Conservation (phyloP, 2,888 invertebrate genomes). For the Hemaris fuciformis region DNA sequence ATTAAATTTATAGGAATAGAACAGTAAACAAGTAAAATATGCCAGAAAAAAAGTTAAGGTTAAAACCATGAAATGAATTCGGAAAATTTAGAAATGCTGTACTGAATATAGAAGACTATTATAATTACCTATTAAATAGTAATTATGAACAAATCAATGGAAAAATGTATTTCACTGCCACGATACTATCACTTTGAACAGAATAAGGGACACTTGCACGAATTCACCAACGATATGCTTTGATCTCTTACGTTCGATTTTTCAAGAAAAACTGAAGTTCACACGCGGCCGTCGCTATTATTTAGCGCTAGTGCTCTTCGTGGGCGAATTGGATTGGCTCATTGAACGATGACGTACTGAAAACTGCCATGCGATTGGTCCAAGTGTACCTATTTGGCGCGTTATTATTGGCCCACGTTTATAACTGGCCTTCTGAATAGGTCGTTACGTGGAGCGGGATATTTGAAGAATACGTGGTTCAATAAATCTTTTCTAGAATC, state of each 20-base stretch:
- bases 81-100: slow-evolving; percentile 12
- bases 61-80: slow-evolving; percentile 1
- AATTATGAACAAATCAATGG: slow-evolving; percentile 34
- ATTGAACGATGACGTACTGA: slow-evolving; percentile 65
- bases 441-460: slow-evolving; percentile 13
- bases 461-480: slow-evolving; percentile 11
- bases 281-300: slow-evolving; percentile 72
- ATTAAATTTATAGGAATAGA: background rate
- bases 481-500: background rate
- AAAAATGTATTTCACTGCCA: slow-evolving; percentile 51
- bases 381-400: slow-evolving; percentile 79
- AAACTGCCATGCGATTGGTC: slow-evolving; percentile 65
- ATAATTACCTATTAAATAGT: slow-evolving; percentile 48
- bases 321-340: slow-evolving; percentile 81
- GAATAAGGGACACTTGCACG: slow-evolving; percentile 41
- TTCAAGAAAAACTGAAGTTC: slow-evolving; percentile 72
- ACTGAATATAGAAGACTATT: slow-evolving; percentile 18
- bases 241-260: slow-evolving; percentile 60
- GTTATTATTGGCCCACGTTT: slow-evolving; percentile 86
- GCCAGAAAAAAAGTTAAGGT: slow-evolving; percentile 9
- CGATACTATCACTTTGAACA: slow-evolving; percentile 57
- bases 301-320: slow-evolving; percentile 83
- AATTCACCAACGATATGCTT: slow-evolving; percentile 42
- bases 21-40: background rate
- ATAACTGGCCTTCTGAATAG: slow-evolving; percentile 53